These are phyloP conservation scores for Meiosimyza decipiens DNA, from an alignment of 2,888 invertebrate species.

Conservation along the genomic window DNA sequence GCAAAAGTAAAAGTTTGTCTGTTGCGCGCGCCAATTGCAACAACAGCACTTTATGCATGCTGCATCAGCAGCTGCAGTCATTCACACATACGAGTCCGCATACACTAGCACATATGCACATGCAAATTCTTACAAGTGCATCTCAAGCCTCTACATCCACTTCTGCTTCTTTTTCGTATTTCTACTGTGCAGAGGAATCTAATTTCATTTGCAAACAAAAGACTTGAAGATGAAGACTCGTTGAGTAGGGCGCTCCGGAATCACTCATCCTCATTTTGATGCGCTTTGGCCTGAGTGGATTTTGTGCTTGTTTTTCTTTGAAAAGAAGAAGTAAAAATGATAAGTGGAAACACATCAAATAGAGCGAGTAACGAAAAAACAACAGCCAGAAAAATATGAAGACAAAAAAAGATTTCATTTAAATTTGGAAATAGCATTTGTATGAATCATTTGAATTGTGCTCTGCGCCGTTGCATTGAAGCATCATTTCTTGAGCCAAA, in stretches of 20 bases:
- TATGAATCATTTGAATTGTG: neutral
- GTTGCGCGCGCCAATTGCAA: constrained; percentile 1
- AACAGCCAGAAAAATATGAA: neutral
- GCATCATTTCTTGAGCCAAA: too few species aligned
- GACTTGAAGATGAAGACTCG: constrained; percentile 7
- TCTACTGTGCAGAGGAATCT: constrained; percentile 6
- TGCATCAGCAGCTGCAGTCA: constrained; percentile 19
- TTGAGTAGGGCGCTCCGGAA: constrained; percentile 13
- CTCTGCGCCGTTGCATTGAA: neutral
- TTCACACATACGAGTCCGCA: neutral
- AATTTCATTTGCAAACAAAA: constrained; percentile 35
- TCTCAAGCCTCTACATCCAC: neutral
- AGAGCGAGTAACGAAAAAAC: too few species aligned
- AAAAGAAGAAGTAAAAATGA: too few species aligned
- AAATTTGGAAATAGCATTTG: constrained; percentile 23
- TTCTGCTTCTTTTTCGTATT: neutral
- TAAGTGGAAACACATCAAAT: too few species aligned
- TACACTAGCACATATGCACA: constrained; percentile 3
- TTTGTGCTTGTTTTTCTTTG: constrained; percentile 4
- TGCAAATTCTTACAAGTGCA: constrained; percentile 27
- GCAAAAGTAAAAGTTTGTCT: constrained; percentile 29
- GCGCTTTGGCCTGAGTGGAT: neutral
- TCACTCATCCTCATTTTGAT: constrained; percentile 17
- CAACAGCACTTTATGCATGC: constrained; percentile 21
- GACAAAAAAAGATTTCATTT: neutral